phyloP scores from a whole-genome alignment of 2,888 invertebrate species.

The Serripes groenlandicus region DNA sequence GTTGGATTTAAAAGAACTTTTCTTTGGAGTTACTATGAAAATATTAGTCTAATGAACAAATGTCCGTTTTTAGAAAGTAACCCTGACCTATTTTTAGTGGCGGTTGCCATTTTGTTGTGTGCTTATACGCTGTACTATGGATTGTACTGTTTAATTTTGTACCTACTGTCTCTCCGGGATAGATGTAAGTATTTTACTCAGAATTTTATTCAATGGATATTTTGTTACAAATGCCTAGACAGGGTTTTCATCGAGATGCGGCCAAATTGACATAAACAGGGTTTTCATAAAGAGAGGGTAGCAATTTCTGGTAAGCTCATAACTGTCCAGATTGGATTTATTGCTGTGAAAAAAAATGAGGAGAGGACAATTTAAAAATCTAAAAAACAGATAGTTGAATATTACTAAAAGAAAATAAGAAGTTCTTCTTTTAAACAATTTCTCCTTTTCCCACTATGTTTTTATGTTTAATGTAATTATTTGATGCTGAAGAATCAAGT shows the following conservation, averaged over 20 bases:
- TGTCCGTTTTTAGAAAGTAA: constrained; percentile 81
- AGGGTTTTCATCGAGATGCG: too few species aligned
- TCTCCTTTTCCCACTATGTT: not conserved
- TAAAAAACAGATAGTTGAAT: too few species aligned
- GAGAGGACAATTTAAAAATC: not conserved
- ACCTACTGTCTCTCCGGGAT: constrained; percentile 59
- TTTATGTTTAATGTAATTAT: not conserved
- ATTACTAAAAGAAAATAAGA: too few species aligned
- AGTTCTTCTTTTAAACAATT: too few species aligned
- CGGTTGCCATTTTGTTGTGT: constrained; percentile 72
- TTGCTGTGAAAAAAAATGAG: not conserved
- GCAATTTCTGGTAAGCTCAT: not conserved
- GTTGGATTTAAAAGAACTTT: too few species aligned
- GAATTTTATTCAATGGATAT: too few species aligned
- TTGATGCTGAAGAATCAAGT: too few species aligned
- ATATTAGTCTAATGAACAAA: constrained; percentile 75
- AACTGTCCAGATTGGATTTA: not conserved
- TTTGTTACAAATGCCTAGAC: too few species aligned
- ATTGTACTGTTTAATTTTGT: constrained; percentile 75
- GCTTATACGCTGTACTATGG: constrained; percentile 77
- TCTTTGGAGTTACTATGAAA: too few species aligned
- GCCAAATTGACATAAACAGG: too few species aligned
- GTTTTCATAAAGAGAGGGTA: not conserved
- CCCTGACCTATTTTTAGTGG: constrained; percentile 77
- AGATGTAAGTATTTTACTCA: constrained; percentile 65